These are phyloP conservation scores for Atlantisia rogersi DNA, from an alignment of 2,113 vertebrate genomes.

Conservation along the genomic window DNA sequence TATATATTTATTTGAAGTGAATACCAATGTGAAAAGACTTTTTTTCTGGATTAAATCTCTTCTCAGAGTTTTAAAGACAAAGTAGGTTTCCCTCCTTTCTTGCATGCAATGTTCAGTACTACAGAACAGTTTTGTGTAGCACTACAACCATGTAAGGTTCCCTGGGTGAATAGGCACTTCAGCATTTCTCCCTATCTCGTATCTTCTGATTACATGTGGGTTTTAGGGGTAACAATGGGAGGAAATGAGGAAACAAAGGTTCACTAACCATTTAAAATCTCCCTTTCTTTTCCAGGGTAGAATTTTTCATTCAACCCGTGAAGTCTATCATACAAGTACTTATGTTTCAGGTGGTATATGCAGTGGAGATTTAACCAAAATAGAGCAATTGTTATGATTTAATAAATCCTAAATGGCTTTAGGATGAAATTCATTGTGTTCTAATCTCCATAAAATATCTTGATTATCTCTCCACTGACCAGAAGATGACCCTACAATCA, in stretches of 20 bases:
- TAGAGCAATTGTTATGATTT: neutral
- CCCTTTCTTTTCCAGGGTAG: neutral
- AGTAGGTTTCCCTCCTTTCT: neutral
- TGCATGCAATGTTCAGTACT: neutral
- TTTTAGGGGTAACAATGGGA: fast-evolving
- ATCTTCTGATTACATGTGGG: neutral
- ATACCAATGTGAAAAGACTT: neutral
- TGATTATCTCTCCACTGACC: neutral
- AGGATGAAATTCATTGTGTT: neutral
- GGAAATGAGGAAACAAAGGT: neutral
- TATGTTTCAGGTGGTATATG: neutral
- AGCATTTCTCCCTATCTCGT: neutral
- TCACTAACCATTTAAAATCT: neutral
- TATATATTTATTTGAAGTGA: neutral
- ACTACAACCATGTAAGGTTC: neutral
- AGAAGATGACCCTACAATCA: neutral
- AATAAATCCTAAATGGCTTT: neutral
- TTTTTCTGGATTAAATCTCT: neutral
- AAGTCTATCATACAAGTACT: neutral
- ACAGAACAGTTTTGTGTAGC: neutral
- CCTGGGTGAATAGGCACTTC: neutral
- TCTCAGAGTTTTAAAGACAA: neutral
- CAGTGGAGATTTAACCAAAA: neutral
- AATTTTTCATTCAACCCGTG: neutral
- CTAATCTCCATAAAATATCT: neutral